Evolutionary conservation across 2,113 vertebrate genomes (phyloP).

Genomic region (Lepisosteus oculatus): DNA sequence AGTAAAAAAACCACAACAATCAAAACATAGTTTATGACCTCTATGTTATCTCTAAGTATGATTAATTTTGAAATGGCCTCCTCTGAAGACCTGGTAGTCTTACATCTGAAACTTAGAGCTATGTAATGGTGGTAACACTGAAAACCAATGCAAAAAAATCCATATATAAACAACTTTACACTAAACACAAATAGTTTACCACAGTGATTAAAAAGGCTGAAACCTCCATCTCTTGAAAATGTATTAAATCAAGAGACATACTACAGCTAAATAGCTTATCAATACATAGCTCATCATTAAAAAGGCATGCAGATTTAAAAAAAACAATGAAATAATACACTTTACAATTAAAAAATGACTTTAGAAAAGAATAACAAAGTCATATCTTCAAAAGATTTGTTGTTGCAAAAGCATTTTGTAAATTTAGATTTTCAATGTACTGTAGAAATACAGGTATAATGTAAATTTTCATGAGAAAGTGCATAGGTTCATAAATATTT

Average conservation of each 20-base stretch:
- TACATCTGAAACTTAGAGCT: background rate
- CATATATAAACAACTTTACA: background rate
- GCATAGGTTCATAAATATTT: slow-evolving; percentile 3
- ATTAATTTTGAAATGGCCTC: no score
- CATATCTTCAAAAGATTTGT: background rate
- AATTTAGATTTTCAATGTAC: no score
- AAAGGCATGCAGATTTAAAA: slow-evolving; percentile 1
- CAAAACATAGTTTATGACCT: no score
- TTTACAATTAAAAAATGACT: background rate
- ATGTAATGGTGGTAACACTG: background rate
- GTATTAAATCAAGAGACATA: background rate
- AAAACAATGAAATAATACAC: background rate
- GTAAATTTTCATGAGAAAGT: background rate
- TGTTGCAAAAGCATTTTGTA: background rate
- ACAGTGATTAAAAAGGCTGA: background rate
- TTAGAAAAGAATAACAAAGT: background rate
- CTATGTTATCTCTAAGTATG: no score
- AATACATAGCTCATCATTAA: background rate
- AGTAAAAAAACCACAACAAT: no score
- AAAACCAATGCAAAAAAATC: background rate
- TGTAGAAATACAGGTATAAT: background rate
- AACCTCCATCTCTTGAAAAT: background rate
- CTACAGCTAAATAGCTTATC: background rate
- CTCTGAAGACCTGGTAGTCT: no score
- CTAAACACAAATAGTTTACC: background rate